phyloP scores from a whole-genome alignment of 2,113 vertebrate species.

The Phaetusa simplex region DNA sequence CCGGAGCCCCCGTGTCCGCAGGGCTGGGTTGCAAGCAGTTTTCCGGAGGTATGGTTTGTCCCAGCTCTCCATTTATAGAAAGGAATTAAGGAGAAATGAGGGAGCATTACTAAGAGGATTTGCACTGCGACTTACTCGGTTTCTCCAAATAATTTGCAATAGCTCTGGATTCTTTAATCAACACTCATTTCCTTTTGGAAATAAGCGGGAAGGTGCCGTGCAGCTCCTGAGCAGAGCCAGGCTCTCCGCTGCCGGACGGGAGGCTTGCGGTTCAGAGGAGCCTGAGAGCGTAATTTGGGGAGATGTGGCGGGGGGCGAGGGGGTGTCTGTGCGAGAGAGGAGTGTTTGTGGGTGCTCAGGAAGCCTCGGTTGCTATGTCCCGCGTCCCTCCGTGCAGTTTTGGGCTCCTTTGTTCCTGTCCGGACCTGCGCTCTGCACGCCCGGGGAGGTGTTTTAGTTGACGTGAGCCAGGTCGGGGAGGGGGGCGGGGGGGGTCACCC shows the following conservation, averaged over 20 bases:
- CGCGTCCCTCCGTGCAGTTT: not conserved
- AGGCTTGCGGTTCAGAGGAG: not conserved
- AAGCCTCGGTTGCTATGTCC: not conserved
- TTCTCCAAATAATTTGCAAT: slow-evolving; percentile 45
- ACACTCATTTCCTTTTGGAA: slow-evolving; percentile 44
- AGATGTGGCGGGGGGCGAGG: not conserved
- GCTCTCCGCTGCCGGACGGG: not conserved
- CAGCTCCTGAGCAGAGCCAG: not conserved
- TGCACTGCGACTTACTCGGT: slow-evolving; percentile 19
- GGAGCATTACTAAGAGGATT: slow-evolving; percentile 54
- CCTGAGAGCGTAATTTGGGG: not conserved
- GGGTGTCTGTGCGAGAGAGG: not conserved
- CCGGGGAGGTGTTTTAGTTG: rapidly evolving
- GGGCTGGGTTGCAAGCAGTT: not conserved
- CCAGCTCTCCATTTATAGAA: slow-evolving; percentile 40
- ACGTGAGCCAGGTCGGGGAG: rapidly evolving
- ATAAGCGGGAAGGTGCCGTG: not conserved
- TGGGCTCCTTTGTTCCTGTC: not conserved
- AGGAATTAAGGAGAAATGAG: slow-evolving; percentile 50
- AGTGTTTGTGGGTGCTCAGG: not conserved
- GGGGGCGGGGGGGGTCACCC: not conserved
- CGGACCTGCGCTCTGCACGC: rapidly evolving
- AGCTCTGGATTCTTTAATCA: slow-evolving; percentile 44
- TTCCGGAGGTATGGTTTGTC: not conserved
- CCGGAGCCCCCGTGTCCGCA: rapidly evolving